Evolutionary conservation across 1,140 invertebrate species (phyloP).

Genomic region (Mesaphorura yosii): DNA sequence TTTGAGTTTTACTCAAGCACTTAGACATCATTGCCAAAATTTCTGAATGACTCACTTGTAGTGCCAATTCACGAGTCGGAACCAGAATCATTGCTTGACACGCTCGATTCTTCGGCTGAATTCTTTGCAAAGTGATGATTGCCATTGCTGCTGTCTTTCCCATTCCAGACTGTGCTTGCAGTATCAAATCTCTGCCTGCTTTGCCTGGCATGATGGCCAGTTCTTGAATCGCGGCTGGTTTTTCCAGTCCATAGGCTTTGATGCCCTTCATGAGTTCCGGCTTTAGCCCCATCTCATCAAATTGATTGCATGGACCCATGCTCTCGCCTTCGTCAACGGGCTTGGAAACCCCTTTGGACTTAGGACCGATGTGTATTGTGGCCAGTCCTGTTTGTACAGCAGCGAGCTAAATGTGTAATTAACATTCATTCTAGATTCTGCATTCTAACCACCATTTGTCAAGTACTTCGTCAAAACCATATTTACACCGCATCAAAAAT

Average conservation of each 20-base stretch:
- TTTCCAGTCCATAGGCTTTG: conserved; percentile 1
- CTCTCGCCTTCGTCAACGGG: too few relatives aligned
- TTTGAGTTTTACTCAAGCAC: neutral
- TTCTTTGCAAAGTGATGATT: conserved; percentile 6
- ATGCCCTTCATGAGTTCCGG: neutral
- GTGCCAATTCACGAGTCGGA: conserved; percentile 86
- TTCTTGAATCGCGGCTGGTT: conserved; percentile 2
- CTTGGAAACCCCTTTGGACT: too few relatives aligned
- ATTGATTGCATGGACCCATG: too few relatives aligned
- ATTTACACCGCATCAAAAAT: too few relatives aligned
- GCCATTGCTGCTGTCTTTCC: conserved; percentile 14
- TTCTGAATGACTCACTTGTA: conserved; percentile 62
- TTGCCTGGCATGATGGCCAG: conserved; percentile 3
- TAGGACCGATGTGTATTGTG: too few relatives aligned
- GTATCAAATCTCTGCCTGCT: conserved; percentile 9
- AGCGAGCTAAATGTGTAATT: too few relatives aligned
- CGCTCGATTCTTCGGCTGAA: neutral
- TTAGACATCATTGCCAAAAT: neutral
- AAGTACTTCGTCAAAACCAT: too few relatives aligned
- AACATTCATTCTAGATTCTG: too few relatives aligned
- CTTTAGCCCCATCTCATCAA: conserved; percentile 9
- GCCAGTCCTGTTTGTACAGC: too few relatives aligned
- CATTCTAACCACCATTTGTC: too few relatives aligned
- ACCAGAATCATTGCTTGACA: conserved; percentile 66
- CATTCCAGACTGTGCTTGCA: conserved; percentile 21